These are phyloP conservation scores for Thaumatotibia leucotreta DNA, from an alignment of 1,140 invertebrate species.

Conservation along the genomic window DNA sequence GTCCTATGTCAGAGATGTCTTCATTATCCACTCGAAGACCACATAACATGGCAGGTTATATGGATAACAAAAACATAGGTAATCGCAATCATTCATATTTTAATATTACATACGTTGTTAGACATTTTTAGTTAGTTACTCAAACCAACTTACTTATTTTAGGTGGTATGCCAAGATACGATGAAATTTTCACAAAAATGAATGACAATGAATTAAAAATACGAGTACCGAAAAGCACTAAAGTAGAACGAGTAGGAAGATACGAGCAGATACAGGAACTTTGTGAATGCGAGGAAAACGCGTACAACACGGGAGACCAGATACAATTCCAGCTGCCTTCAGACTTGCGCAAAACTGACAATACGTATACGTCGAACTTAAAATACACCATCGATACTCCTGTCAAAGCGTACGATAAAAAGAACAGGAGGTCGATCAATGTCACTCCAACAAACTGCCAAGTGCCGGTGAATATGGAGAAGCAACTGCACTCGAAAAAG, in stretches of 20 bases:
- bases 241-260: conserved; percentile 49
- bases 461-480: conserved; percentile 52
- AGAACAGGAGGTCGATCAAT: conserved; percentile 54
- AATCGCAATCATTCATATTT: too few relatives aligned
- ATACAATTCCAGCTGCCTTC: conserved; percentile 60
- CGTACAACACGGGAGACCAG: conserved; percentile 58
- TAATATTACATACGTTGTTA: too few relatives aligned
- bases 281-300: conserved; percentile 52
- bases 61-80: background rate
- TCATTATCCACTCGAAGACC: background rate
- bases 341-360: conserved; percentile 35
- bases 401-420: conserved; percentile 34
- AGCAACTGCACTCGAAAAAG: conserved; percentile 50
- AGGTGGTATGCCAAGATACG: conserved; percentile 46
- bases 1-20: conserved; percentile 46
- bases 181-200: conserved; percentile 67
- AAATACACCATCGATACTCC: conserved; percentile 53
- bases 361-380: conserved; percentile 48
- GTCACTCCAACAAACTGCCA: conserved; percentile 59
- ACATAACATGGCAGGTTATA: background rate
- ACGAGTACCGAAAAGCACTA: conserved; percentile 57
- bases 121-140: too few relatives aligned
- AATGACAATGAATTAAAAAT: conserved; percentile 65
- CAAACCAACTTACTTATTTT: too few relatives aligned
- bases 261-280: conserved; percentile 62